Evolutionary conservation across 2,113 vertebrate species (phyloP).

Genomic region (Shinisaurus crocodilurus): DNA sequence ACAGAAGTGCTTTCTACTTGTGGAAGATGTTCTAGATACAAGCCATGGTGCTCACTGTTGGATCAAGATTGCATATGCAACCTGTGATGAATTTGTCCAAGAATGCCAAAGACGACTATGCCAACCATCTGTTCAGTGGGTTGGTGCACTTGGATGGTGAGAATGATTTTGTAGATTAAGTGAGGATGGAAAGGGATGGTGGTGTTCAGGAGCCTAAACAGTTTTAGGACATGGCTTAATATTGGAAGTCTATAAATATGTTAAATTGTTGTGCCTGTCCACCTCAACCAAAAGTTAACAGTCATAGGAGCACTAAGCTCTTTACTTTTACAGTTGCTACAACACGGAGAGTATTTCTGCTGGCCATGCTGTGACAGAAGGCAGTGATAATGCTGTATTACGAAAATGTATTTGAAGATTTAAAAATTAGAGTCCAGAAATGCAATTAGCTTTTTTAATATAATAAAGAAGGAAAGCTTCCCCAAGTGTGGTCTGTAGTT

Average conservation of each 20-base stretch:
- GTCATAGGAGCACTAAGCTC: slow-evolving; percentile 38
- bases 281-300: slow-evolving; percentile 10
- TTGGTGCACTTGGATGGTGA: not conserved
- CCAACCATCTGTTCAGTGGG: not conserved
- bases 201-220: not conserved
- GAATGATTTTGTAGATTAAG: not conserved
- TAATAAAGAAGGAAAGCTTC: slow-evolving; percentile 23
- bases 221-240: not conserved
- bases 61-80: not conserved
- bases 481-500: slow-evolving; percentile 12
- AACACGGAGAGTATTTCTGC: slow-evolving; percentile 11
- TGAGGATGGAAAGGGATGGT: not conserved
- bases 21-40: too few relatives aligned
- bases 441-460: slow-evolving; percentile 46
- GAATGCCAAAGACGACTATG: too few relatives aligned
- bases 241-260: not conserved
- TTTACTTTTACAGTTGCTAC: not conserved
- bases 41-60: not conserved
- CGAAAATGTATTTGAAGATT: slow-evolving; percentile 48
- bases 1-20: not conserved
- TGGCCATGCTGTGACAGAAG: not conserved
- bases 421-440: slow-evolving; percentile 37
- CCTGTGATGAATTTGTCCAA: too few relatives aligned
- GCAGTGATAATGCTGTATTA: not conserved
- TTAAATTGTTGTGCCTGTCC: not conserved